These are phyloP conservation scores for Alca torda DNA, from an alignment of 2,797 vertebrate species.

Conservation along the genomic window DNA sequence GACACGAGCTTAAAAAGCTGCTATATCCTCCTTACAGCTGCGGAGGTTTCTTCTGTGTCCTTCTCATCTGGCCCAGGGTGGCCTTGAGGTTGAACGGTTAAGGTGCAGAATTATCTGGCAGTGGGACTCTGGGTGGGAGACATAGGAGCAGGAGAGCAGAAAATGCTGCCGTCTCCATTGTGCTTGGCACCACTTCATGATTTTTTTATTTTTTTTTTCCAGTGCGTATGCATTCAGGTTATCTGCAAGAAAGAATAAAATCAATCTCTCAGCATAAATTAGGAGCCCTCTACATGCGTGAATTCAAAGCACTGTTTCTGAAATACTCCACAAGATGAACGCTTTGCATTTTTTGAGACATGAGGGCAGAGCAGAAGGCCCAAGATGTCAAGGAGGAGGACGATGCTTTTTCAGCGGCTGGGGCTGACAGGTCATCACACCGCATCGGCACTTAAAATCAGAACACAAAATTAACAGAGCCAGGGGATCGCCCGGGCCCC, in stretches of 20 bases:
- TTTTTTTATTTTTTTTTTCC: no score
- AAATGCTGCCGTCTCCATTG: neutral
- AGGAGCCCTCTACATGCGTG: rapidly evolving
- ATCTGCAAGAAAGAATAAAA: neutral
- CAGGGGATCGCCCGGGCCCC: rapidly evolving
- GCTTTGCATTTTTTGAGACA: neutral
- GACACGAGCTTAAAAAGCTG: neutral
- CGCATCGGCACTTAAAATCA: rapidly evolving
- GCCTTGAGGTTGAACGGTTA: no score
- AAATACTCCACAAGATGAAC: neutral
- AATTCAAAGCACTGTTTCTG: neutral
- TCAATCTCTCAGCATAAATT: neutral
- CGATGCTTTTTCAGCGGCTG: neutral
- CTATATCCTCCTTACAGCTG: neutral
- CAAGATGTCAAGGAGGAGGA: rapidly evolving
- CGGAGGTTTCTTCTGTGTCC: neutral
- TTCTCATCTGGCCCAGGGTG: neutral
- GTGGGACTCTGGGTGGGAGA: neutral
- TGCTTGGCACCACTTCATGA: neutral
- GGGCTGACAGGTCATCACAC: rapidly evolving
- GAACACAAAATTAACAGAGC: rapidly evolving
- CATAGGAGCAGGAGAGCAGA: rapidly evolving
- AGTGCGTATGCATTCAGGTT: neutral
- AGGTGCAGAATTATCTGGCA: neutral
- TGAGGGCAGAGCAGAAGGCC: rapidly evolving